Evolutionary conservation across 2,888 invertebrate species (phyloP), one percentile per base, ranked within the genome.

Genomic region (Mylabris sibirica): DNA sequence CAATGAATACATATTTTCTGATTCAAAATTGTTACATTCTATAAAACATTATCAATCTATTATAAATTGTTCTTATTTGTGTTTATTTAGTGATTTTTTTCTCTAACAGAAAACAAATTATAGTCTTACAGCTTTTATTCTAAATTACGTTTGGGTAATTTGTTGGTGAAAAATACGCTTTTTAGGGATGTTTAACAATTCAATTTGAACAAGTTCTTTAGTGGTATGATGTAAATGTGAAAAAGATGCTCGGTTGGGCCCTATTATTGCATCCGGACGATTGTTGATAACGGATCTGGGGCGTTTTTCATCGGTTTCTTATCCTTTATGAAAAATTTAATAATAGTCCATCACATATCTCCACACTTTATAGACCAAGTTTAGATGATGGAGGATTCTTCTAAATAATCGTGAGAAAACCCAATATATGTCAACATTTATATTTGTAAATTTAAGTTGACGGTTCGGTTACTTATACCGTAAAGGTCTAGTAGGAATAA

Each of bases 1-100:
- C 74, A 66, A 71, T 65, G 75, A 75, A 77, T 78, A 77, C 75
- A 77, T 77, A 78, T 77, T 57, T 26, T 53, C 53, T 22, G 20
- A 11, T 20, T 22, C 20, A 20, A 49, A 49, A 20, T 8, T 30
- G 30, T 6, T 30, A 30, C 4, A 30, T 30, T 30, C 1, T 30
- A 4, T 4, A 1, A 4, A 3, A 30, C 30, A 30, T 30, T 30
- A 30, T 30, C 30, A 30, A 30, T n/a, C n/a, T n/a, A n/a, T 30
- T 30, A 30, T 30, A 30, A 30, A 30, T 6, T 30, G 30, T 30
- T 30, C 0, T 30, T 30, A 6, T 30, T 30, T 30, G 8, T 3
- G 30, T 4, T 30, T 30, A 4, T 30, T 30, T 30, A 8, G 30
- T 30, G 30, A 30, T 6, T 30, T 30, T 30, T 30, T 30, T 30